Conservation (phyloP, 2,113 vertebrate genomes). For the Phalacrocorax brasilianus region DNA sequence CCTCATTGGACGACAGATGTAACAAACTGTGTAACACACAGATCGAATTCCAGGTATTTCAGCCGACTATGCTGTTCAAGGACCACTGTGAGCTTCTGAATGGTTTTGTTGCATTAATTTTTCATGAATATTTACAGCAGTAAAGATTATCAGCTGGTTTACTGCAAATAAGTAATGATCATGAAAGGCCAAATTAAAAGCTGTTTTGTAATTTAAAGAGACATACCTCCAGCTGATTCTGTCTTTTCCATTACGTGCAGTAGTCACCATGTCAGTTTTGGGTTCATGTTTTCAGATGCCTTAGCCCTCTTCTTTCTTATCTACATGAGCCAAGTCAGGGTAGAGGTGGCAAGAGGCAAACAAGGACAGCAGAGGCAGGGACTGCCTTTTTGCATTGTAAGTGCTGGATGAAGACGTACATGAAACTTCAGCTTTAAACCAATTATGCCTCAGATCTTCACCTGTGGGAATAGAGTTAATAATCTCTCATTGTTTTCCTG, state of each 20-base stretch:
- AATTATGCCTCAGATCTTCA: not conserved
- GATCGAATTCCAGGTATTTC: not conserved
- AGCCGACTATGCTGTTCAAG: not conserved
- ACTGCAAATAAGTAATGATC: not conserved
- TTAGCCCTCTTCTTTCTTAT: not conserved
- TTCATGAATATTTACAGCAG: not conserved
- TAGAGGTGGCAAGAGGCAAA: not conserved
- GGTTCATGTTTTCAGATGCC: not conserved
- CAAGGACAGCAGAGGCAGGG: not conserved
- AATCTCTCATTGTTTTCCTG: not conserved
- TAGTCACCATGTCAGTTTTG: not conserved
- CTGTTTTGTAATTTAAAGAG: not conserved
- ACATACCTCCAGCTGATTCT: not conserved
- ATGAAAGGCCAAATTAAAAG: not conserved
- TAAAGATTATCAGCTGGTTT: not conserved
- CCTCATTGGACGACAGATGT: not conserved
- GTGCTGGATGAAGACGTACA: not conserved
- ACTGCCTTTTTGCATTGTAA: not conserved
- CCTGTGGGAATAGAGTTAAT: not conserved
- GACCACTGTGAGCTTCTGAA: not conserved
- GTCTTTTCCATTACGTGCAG: not conserved
- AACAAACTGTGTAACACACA: not conserved
- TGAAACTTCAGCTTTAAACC: not conserved
- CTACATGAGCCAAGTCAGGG: rapidly evolving
- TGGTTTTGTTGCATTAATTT: not conserved